A percentile compares a stretch with the other conserved stretches of the same genome.
These are phyloP conservation scores for Athene noctua DNA, from an alignment of 2,113 vertebrate genomes.

Conservation along the genomic window DNA sequence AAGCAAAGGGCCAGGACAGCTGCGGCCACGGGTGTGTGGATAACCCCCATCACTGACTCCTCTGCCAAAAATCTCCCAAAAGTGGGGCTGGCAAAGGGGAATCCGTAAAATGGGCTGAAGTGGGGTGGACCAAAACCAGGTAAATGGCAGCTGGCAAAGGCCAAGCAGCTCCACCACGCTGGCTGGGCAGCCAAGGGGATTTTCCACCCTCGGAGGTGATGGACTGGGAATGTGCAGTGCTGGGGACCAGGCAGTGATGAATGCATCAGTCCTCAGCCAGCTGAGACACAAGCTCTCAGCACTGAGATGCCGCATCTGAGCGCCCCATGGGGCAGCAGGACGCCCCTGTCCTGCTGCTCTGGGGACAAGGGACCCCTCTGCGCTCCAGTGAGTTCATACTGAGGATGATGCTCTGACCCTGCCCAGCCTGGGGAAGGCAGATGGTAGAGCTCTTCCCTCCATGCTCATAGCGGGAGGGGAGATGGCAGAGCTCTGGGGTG, in stretches of 20 bases:
- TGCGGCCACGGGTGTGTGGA: accelerated
- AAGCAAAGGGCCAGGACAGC: neutral
- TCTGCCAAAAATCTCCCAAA: neutral
- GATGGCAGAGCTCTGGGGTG: neutral
- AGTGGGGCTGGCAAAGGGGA: neutral
- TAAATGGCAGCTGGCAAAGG: neutral
- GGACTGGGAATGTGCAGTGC: accelerated
- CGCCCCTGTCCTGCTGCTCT: accelerated
- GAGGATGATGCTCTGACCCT: neutral
- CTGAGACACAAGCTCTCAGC: neutral
- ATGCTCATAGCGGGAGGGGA: neutral
- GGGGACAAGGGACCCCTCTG: neutral
- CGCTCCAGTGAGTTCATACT: neutral
- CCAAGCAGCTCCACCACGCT: accelerated
- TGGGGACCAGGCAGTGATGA: neutral
- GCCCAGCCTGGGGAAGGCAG: neutral
- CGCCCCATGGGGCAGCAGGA: neutral
- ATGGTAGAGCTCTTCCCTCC: neutral
- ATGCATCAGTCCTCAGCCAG: neutral
- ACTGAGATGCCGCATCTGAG: neutral
- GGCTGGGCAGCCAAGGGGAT: neutral
- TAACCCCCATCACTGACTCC: no score
- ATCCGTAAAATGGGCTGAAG: neutral
- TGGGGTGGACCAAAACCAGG: neutral
- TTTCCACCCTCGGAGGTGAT: neutral